Conservation (phyloP, 2,797 vertebrate genomes). For the Jordanella pulchra region DNA sequence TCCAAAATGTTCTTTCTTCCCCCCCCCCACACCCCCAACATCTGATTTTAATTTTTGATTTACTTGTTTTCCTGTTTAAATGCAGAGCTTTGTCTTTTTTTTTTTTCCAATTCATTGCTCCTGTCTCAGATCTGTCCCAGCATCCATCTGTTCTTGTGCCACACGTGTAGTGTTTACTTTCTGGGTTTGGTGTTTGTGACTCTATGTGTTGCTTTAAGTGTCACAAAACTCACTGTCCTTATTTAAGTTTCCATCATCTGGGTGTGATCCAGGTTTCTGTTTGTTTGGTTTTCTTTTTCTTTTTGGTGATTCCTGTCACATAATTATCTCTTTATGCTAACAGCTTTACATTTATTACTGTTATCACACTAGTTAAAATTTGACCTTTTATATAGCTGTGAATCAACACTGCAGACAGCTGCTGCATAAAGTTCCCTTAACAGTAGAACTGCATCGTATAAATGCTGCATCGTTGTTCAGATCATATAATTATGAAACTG, state of each 20-base stretch:
- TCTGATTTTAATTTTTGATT: constrained; percentile 28
- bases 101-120: constrained; percentile 6
- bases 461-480: not conserved
- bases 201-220: constrained; percentile 15
- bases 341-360: constrained; percentile 6
- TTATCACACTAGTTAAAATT: not conserved
- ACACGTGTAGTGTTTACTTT: constrained; percentile 56
- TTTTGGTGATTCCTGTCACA: constrained; percentile 25
- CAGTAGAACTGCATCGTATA: not conserved
- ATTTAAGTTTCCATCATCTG: constrained; percentile 39
- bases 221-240: constrained; percentile 27
- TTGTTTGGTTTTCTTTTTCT: not conserved
- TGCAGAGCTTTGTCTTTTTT: constrained; percentile 16
- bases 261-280: constrained; percentile 33
- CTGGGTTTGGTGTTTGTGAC: constrained; percentile 52
- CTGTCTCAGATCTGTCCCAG: constrained; percentile 14
- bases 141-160: constrained; percentile 30
- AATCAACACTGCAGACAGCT: not conserved
- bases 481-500: not conserved
- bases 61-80: constrained; percentile 6
- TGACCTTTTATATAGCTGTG: not conserved
- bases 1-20: not conserved
- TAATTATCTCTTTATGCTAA: constrained; percentile 6
- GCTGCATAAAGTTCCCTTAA: not conserved
- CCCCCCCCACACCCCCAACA: constrained; percentile 17